phyloP scores from a whole-genome alignment of 53 echinoderm and acorn worm genomes.

The Temnopleurus reevesii region DNA sequence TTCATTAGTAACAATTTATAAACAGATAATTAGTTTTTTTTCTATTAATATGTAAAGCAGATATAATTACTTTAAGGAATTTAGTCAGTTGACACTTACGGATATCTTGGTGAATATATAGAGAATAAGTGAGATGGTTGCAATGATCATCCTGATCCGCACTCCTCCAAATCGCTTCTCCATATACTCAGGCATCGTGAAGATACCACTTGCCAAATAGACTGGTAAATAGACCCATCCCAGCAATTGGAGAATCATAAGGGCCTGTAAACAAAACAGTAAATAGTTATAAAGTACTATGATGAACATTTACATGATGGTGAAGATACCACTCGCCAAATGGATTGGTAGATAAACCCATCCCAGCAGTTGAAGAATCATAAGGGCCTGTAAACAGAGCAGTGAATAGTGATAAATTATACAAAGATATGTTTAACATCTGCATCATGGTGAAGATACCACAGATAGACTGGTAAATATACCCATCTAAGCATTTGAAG shows the following conservation, averaged over 20 bases:
- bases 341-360: slow-evolving; percentile 79
- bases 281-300: too few species aligned
- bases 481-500: too few species aligned
- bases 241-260: slow-evolving; percentile 71
- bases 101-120: slow-evolving; percentile 98
- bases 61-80: too few species aligned
- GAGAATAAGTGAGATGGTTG: slow-evolving; percentile 76
- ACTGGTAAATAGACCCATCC: slow-evolving; percentile 80
- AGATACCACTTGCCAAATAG: slow-evolving; percentile 74
- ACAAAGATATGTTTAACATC: too few species aligned
- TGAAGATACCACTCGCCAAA: slow-evolving; percentile 72
- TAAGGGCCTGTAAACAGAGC: slow-evolving; percentile 65
- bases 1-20: too few species aligned
- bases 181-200: slow-evolving; percentile 89
- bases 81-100: too few species aligned
- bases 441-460: too few species aligned
- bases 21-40: too few species aligned
- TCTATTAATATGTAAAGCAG: too few species aligned
- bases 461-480: too few species aligned
- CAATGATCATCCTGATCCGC: slow-evolving; percentile 75
- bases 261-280: slow-evolving; percentile 60
- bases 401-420: too few species aligned
- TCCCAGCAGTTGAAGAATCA: slow-evolving; percentile 74
- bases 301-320: too few species aligned
- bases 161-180: slow-evolving; percentile 81